Evolutionary conservation across 1,140 invertebrate species (phyloP).

Genomic region (Atta texana): DNA sequence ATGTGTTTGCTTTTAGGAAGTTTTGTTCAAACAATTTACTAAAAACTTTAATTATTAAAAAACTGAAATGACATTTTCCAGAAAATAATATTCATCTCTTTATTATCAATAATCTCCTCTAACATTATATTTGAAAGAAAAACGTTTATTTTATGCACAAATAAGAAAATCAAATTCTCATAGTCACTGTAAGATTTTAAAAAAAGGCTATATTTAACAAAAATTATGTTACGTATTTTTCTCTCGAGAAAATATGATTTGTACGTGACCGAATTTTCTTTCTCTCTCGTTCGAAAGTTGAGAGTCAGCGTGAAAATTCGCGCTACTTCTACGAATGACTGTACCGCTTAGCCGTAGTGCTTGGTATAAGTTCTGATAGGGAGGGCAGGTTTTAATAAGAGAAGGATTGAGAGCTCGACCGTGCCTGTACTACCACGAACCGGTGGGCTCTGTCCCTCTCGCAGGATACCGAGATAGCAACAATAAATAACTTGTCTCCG

Average conservation of each 20-base stretch:
- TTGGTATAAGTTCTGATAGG: constrained; percentile 83
- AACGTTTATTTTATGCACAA: not conserved
- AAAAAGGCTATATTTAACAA: not conserved
- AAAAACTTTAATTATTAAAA: not conserved
- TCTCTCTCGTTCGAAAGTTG: no score
- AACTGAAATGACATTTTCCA: not conserved
- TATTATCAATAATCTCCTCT: not conserved
- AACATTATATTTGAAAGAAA: not conserved
- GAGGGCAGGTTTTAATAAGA: constrained; percentile 86
- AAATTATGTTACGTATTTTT: not conserved
- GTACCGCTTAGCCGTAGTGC: constrained; percentile 73
- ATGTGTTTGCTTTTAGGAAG: not conserved
- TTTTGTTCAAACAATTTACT: not conserved
- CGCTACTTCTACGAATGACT: constrained; percentile 76
- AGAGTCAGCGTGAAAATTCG: constrained; percentile 33
- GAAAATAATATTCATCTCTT: not conserved
- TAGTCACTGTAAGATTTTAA: not conserved
- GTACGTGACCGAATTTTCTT: not conserved
- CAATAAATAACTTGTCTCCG: constrained; percentile 86
- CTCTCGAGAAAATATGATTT: not conserved
- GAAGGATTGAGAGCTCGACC: constrained; percentile 84
- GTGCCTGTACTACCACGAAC: constrained; percentile 74
- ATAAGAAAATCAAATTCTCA: not conserved
- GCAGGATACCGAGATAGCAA: constrained; percentile 82
- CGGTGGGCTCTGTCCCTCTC: constrained; percentile 72